Evolutionary conservation across 2,888 invertebrate species (phyloP), one percentile per base, ranked within the genome.

Genomic region (Ametastegia equiseti): DNA sequence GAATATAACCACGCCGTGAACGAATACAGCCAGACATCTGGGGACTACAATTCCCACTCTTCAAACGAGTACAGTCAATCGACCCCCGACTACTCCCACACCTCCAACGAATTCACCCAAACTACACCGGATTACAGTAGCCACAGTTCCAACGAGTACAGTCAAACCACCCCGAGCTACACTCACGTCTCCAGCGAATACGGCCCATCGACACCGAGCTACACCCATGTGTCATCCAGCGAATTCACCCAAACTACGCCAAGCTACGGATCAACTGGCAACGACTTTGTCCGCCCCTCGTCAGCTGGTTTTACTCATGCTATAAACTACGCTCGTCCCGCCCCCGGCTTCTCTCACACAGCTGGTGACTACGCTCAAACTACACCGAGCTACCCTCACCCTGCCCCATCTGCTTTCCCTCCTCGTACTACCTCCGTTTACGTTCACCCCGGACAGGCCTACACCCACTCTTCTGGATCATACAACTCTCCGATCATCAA

Each of bases 341-440:
- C 83, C 11, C 50, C 65, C 11, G 80, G 45, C 1, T 80, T 65
- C 69, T 42, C 69, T n/a, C 95, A 87, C 6, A 84, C 88, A 15
- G 71, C 85, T 6, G 87, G 81, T 84, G 9, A 89, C 36, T 78
- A 60, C 63, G 47, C 30, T 42, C 78, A 78, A n/a, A 45, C 42
- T 13, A 78, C 78, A 36, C 42, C 78, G 60, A 63, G 78, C 78
- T 78, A 60, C 30, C 15, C 42, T 39, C 78, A 78, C n/a, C 47
- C 60, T n/a, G 13, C 73, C 1, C 67, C 83, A 7, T 30, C 80
- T 13, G 27, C 69, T 5, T 45, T 15, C 27, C 65, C 69, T 33
- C 95, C 86, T 7, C 84, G 88, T 19, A 80, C 86, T 6, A 86
- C 73, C 6, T 86, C 71, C 84, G 9, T 89, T 19, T 78, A 60